phyloP scores from a whole-genome alignment of 2,797 vertebrate genomes.

The Menidia menidia region DNA sequence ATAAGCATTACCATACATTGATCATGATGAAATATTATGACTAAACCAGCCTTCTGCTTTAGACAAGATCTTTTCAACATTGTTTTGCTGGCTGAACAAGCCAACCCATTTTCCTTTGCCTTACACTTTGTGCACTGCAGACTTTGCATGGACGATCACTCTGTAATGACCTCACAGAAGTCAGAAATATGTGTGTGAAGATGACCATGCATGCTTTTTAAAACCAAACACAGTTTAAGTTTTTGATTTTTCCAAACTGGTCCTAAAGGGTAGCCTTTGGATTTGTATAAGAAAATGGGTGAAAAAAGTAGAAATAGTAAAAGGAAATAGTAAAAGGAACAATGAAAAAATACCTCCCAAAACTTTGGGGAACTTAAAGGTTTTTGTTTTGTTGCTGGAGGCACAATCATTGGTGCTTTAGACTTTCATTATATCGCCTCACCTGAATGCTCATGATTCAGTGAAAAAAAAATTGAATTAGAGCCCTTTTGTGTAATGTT shows the following conservation, averaged over 20 bases:
- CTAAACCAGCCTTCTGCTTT: too few species aligned
- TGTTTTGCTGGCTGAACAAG: too few species aligned
- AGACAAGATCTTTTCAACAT: too few species aligned
- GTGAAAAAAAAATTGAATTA: slow-evolving; percentile 23
- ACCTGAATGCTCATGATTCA: too few species aligned
- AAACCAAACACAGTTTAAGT: slow-evolving; percentile 5
- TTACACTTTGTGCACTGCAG: background rate
- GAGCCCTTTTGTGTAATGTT: slow-evolving; percentile 25
- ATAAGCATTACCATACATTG: too few species aligned
- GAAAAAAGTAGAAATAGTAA: slow-evolving; percentile 13
- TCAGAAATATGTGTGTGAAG: background rate
- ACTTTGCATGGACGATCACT: background rate
- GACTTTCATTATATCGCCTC: background rate
- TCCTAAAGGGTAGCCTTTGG: slow-evolving; percentile 14
- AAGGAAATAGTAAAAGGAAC: slow-evolving; percentile 4
- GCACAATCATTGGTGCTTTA: slow-evolving; percentile 14
- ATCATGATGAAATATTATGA: too few species aligned
- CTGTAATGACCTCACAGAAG: background rate
- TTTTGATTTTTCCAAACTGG: slow-evolving; percentile 23
- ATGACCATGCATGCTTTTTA: slow-evolving; percentile 16
- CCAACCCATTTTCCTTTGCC: background rate
- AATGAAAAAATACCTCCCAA: background rate
- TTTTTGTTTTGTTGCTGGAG: slow-evolving; percentile 1
- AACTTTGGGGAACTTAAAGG: background rate
- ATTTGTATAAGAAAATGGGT: slow-evolving; percentile 13